A percentile compares a stretch with the other conserved stretches of the same genome.
phyloP scores from a whole-genome alignment of 2,888 invertebrate species.

The Leptinotarsa peninsularis region DNA sequence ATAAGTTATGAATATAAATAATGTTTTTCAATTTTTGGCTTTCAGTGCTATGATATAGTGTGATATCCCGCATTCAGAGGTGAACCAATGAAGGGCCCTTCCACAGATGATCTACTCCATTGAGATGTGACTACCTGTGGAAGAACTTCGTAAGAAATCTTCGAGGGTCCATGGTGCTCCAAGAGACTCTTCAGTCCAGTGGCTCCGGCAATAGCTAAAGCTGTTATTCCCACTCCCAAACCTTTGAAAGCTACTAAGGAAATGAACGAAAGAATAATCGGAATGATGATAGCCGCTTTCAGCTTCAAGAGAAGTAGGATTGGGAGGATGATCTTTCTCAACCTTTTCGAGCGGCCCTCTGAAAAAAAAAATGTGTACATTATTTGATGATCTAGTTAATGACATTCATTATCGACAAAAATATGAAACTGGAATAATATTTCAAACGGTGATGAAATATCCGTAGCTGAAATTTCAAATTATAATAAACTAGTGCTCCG shows the following conservation, averaged over 20 bases:
- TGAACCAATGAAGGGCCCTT: conserved; percentile 33
- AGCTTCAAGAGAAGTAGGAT: conserved; percentile 73
- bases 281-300: conserved; percentile 73
- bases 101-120: conserved; percentile 56
- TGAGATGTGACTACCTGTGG: conserved; percentile 57
- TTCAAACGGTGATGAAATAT: neutral
- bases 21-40: too few species aligned
- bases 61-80: conserved; percentile 52
- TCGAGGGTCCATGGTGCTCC: conserved; percentile 55
- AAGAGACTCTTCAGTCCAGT: conserved; percentile 60
- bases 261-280: conserved; percentile 72
- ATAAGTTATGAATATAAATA: too few species aligned
- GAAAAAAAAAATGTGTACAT: neutral
- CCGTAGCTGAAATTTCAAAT: too few species aligned
- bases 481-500: too few species aligned
- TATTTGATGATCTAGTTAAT: too few species aligned
- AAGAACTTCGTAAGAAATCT: conserved; percentile 62
- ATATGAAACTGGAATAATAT: too few species aligned
- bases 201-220: conserved; percentile 72
- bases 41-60: conserved; percentile 40
- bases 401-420: too few species aligned
- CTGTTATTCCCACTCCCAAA: conserved; percentile 72
- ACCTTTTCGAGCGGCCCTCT: conserved; percentile 69
- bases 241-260: conserved; percentile 76
- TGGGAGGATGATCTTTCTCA: conserved; percentile 74